phyloP scores from a whole-genome alignment of 1,140 invertebrate genomes.

The Oryctes rhinoceros region DNA sequence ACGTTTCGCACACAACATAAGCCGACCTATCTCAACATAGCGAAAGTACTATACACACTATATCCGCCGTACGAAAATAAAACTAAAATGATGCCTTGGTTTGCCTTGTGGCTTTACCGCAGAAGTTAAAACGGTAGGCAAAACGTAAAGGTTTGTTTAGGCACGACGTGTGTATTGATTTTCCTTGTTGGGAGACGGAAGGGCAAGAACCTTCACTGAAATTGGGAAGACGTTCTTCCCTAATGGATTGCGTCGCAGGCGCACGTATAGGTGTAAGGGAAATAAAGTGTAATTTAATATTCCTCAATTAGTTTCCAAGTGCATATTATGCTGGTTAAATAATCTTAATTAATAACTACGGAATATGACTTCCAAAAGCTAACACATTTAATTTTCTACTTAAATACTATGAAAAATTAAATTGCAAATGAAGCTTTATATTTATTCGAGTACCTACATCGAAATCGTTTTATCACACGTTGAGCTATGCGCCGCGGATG shows the following conservation, averaged over 20 bases:
- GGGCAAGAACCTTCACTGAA: constrained; percentile 2
- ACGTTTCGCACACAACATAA: constrained; percentile 37
- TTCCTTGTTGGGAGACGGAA: neutral
- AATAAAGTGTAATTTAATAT: too few species aligned
- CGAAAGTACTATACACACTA: constrained; percentile 43
- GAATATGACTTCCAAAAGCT: too few species aligned
- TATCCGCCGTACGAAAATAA: neutral
- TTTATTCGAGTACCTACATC: too few species aligned
- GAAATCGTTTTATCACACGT: too few species aligned
- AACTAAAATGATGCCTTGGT: neutral
- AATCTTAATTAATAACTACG: too few species aligned
- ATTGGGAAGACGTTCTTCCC: constrained; percentile 5
- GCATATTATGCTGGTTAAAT: too few species aligned
- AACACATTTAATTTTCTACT: too few species aligned
- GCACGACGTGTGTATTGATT: neutral
- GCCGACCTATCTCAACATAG: constrained; percentile 47
- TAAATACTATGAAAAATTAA: too few species aligned
- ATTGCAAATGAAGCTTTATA: too few species aligned
- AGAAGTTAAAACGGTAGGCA: neutral
- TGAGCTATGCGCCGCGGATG: too few species aligned
- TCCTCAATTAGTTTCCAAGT: too few species aligned
- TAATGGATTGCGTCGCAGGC: neutral
- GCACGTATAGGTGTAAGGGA: neutral
- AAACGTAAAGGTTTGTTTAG: constrained; percentile 11
- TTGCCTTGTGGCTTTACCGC: neutral